A percentile compares a stretch with the other conserved stretches of the same genome.
phyloP scores from a whole-genome alignment of 1,140 invertebrate genomes.

The Dinothrombium tinctorium region DNA sequence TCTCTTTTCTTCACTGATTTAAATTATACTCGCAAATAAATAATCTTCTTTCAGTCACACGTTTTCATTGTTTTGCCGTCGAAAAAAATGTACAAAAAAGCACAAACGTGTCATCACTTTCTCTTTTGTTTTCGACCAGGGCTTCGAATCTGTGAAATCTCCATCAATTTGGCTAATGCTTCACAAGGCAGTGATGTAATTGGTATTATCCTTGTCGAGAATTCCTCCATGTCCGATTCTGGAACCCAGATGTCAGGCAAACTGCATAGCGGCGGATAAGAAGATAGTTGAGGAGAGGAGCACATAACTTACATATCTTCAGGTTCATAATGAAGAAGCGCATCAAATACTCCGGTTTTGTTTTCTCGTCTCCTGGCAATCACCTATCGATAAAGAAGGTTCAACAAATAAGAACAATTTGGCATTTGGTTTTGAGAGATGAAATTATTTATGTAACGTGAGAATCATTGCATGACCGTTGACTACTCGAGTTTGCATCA shows the following conservation, averaged over 20 bases:
- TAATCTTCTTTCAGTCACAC: too few species aligned
- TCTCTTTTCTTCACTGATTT: too few species aligned
- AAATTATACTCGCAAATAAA: too few species aligned
- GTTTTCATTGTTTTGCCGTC: too few species aligned
- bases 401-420: conserved; percentile 9
- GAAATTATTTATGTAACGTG: neutral
- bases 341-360: conserved; percentile 30
- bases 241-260: conserved; percentile 17
- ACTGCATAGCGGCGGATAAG: too few species aligned
- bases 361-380: conserved; percentile 27
- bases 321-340: conserved; percentile 41
- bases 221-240: conserved; percentile 15
- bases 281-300: too few species aligned
- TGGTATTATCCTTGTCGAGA: conserved; percentile 17
- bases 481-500: too few species aligned
- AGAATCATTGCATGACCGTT: too few species aligned
- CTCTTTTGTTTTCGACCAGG: neutral
- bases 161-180: conserved; percentile 3
- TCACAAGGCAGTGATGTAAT: conserved; percentile 16
- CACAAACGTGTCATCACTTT: neutral
- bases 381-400: conserved; percentile 8
- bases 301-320: too few species aligned
- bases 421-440: neutral
- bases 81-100: neutral
- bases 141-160: neutral